Base-by-base conservation (phyloP, 2,797 vertebrate species). In the Sardinella longiceps region DNA sequence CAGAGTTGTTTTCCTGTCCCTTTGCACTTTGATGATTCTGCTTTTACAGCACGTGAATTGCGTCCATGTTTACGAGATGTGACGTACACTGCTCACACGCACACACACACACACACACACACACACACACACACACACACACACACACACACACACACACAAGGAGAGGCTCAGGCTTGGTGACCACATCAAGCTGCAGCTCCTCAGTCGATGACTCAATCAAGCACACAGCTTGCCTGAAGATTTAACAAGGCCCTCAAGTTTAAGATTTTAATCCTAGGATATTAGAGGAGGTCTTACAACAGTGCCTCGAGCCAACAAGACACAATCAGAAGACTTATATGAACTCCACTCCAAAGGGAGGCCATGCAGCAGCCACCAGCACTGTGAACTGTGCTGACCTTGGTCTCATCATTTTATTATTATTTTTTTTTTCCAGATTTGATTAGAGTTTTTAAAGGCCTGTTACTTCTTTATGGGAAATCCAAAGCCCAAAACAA, bases 191-290 rank as follows among this genome's bases (percentile, higher is more conserved):
- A 23, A 23, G 18, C 51, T 20, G 18, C 15, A 3, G 11, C 63
- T 70, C 28, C 84, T 66, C 84, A 87, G 60, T 84, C 86, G 18
- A 33, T 15, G 81, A 82, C 85, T 77, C 80, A 88, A 86, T 89
- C 85, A 89, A 84, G 84, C 84, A 84, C 85, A 83, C 87, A 87
- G 88, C 86, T 82, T 85, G 87, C 88, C 84, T 82, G 86, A 88
- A 85, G 84, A 89, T 87, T 89, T 87, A 89, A 88, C 87, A 80
- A 87, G 83, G 86, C 86, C 81, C 82, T 53, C 80, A 83, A 90
- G 85, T 53, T 80, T 66, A 58, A 84, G 81, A 88, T 82, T 81
- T 89, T 87, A 87, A 88, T 89, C 85, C 87, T 84, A 77, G 70
- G 33, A 43, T 77, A 53, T 85, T 84, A 88, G 60, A 86, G 83